phyloP scores from a whole-genome alignment of 2,888 invertebrate species.

The Chymomyza amoena region DNA sequence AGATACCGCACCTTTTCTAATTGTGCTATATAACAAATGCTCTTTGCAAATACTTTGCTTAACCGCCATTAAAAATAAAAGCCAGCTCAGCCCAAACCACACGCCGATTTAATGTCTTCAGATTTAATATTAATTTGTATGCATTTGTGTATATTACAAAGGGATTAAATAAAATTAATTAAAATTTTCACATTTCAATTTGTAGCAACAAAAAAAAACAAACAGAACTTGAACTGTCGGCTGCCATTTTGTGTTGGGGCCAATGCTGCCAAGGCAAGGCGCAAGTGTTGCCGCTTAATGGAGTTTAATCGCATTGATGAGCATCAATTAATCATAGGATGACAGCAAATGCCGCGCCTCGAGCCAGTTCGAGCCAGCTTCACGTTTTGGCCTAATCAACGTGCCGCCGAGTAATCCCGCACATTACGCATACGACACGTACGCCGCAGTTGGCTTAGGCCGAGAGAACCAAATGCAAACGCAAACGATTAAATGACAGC shows the following conservation, averaged over 20 bases:
- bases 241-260: neutral
- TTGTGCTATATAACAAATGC: slow-evolving; percentile 40
- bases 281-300: slow-evolving; percentile 65
- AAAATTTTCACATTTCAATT: slow-evolving; percentile 52
- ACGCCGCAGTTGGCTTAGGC: slow-evolving; percentile 23
- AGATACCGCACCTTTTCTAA: neutral
- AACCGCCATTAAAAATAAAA: neutral
- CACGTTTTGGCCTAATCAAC: slow-evolving; percentile 51
- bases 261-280: slow-evolving; percentile 4
- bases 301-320: slow-evolving; percentile 69
- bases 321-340: slow-evolving; percentile 67
- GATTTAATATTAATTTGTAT: slow-evolving; percentile 71
- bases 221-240: neutral
- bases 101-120: slow-evolving; percentile 33
- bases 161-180: slow-evolving; percentile 69
- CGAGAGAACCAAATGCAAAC: no score
- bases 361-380: slow-evolving; percentile 12
- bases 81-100: slow-evolving; percentile 19
- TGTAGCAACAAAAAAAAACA: neutral
- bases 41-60: slow-evolving; percentile 39
- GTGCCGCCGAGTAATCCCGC: slow-evolving; percentile 47
- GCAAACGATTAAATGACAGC: slow-evolving; percentile 10
- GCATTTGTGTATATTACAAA: slow-evolving; percentile 72
- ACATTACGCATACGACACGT: slow-evolving; percentile 69
- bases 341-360: slow-evolving; percentile 5